These are phyloP conservation scores for Pelusios castaneus DNA, from an alignment of 2,113 vertebrate species.

Conservation along the genomic window DNA sequence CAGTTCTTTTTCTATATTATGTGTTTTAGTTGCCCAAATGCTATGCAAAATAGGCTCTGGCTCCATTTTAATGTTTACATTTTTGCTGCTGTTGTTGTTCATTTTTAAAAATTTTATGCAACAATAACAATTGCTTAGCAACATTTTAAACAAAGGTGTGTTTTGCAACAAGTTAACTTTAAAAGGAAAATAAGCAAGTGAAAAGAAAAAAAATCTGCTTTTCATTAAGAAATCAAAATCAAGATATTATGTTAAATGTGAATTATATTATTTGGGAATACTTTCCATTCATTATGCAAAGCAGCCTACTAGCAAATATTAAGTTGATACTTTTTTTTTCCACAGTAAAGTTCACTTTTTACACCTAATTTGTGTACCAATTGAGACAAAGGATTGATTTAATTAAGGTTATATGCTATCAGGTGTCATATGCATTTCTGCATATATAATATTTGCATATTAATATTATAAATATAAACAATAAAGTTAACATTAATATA, in stretches of 20 bases:
- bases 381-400: slow-evolving; percentile 58
- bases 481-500: too few relatives aligned
- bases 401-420: slow-evolving; percentile 50
- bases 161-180: not conserved
- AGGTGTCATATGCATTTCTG: slow-evolving; percentile 19
- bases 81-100: not conserved
- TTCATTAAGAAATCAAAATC: not conserved
- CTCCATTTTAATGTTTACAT: not conserved
- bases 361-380: slow-evolving; percentile 17
- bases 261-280: not conserved
- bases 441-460: not conserved
- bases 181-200: not conserved
- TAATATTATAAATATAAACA: too few relatives aligned
- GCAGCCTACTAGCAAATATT: not conserved
- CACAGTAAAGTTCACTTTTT: not conserved
- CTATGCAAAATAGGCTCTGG: slow-evolving; percentile 4
- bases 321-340: slow-evolving; percentile 29
- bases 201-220: not conserved
- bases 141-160: not conserved
- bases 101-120: slow-evolving; percentile 1
- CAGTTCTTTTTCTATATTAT: not conserved
- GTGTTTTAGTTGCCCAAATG: not conserved
- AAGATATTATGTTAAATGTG: not conserved
- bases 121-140: not conserved
- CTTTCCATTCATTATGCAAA: not conserved